Percentiles rank a stretch among this genome's conserved stretches.
Conservation (phyloP, 1,140 invertebrate genomes). For the Drosophila takahashii region DNA sequence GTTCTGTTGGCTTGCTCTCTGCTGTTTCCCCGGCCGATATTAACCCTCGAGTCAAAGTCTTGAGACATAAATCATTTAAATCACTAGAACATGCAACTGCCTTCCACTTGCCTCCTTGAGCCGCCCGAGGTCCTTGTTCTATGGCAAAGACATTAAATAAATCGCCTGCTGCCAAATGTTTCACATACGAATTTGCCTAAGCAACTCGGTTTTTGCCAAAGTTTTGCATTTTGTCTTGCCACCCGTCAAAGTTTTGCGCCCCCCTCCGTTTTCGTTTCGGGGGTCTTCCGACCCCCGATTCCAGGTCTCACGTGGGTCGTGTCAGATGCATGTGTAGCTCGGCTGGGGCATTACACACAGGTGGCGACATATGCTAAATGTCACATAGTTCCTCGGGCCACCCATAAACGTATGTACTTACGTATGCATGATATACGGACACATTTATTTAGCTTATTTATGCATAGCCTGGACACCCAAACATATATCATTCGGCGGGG, state of each 20-base stretch:
- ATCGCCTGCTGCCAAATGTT: constrained; percentile 81
- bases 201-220: constrained; percentile 69
- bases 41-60: constrained; percentile 76
- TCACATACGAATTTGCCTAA: constrained; percentile 81
- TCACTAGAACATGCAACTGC: constrained; percentile 79
- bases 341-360: constrained; percentile 70
- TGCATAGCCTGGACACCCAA: constrained; percentile 32
- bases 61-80: constrained; percentile 81
- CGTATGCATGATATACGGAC: constrained; percentile 20
- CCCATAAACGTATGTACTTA: constrained; percentile 20
- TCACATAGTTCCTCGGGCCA: constrained; percentile 66
- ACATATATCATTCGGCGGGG: constrained; percentile 22
- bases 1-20: constrained; percentile 35
- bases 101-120: constrained; percentile 12
- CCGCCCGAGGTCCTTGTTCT: constrained; percentile 16
- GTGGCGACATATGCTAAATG: constrained; percentile 79
- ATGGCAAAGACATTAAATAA: constrained; percentile 81
- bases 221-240: constrained; percentile 72
- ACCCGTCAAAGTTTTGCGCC: constrained; percentile 34
- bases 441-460: constrained; percentile 51
- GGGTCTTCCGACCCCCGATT: constrained; percentile 1
- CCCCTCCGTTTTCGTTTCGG: not conserved
- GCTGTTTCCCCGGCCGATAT: constrained; percentile 60
- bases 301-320: constrained; percentile 39
- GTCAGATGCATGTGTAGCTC: constrained; percentile 69